Evolutionary conservation across 2,113 vertebrate genomes (phyloP).

Genomic region (Pyrgilauda ruficollis): DNA sequence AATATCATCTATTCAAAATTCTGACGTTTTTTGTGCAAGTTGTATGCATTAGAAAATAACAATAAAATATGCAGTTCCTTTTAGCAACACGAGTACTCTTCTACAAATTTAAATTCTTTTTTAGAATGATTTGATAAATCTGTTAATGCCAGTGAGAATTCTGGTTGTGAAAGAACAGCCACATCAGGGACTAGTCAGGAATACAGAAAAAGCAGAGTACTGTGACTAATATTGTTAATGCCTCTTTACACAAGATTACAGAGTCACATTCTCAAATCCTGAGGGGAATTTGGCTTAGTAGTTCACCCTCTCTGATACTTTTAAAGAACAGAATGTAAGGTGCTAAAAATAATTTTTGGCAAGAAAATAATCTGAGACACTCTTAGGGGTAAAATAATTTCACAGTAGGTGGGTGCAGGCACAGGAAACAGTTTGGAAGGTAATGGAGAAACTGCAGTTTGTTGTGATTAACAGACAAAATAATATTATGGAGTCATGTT

Average conservation of each 20-base stretch:
- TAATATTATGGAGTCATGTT: background rate
- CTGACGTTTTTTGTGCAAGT: background rate
- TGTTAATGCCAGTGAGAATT: background rate
- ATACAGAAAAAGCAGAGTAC: constrained; percentile 25
- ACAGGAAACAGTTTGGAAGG: background rate
- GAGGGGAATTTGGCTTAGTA: constrained; percentile 55
- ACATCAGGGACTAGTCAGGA: background rate
- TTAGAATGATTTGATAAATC: background rate
- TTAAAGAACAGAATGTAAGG: constrained; percentile 38
- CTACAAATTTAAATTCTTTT: background rate
- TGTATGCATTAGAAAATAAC: background rate
- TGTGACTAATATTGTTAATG: constrained; percentile 56
- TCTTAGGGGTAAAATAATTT: constrained; percentile 9
- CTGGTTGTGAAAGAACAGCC: background rate
- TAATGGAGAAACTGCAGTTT: background rate
- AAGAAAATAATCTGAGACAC: constrained; percentile 1
- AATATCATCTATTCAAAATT: background rate
- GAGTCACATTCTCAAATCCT: constrained; percentile 67
- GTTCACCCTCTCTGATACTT: constrained; percentile 38
- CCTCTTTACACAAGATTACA: constrained; percentile 60
- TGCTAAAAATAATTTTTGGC: constrained; percentile 39
- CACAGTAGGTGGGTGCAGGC: background rate
- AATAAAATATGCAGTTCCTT: background rate
- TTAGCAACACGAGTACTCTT: background rate
- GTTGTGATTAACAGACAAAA: background rate